Evolutionary conservation across 1,140 invertebrate species (phyloP), one percentile per base, ranked within the genome.

Genomic region (Branchinecta lynchi): DNA sequence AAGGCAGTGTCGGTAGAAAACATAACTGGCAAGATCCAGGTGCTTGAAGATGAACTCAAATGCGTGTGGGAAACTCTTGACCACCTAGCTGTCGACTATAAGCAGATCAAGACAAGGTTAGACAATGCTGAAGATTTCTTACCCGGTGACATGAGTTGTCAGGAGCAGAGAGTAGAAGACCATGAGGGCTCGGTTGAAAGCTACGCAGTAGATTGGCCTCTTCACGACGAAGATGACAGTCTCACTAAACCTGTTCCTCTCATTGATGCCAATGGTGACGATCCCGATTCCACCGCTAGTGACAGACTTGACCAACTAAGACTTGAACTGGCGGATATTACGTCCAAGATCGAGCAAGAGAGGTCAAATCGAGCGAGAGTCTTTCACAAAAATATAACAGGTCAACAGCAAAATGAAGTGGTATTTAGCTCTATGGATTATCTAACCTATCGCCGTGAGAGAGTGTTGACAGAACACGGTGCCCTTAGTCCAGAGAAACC

Each of bases 51-150:
- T 0, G 92, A 95, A 78, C 80, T 95, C 20, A 88, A 90, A 73
- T 93, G 91, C 76, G 92, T 92, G 0, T 95, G 92, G 92, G 83
- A 90, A 71, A 90, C 92, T 3, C 79, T 96, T 68, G 91, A 94
- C 76, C 82, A 94, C 46, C 83, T 96, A 7, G 93, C 90, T 20
- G 89, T 90, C 74, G 92, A 95, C 77, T 95, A 93, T 75, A 88
- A 92, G 15, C 90, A 91, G 76, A 95, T 96, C 86, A 94, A 92
- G 92, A 88, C 92, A 76, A 82, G 90, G 68, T 81, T 96, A 66
- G 92, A 96, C 75, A 91, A 92, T 78, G 79, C 94, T n/a, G 92
- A 96, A 77, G 85, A 88, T 51, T 82, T 95, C 65, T 81, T 94
- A 0, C 51, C 51, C 12, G 72, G 67, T 32, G 77, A 80, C 43